Evolutionary conservation across 1,140 invertebrate genomes (phyloP).

Genomic region (Bactericera cockerelli): DNA sequence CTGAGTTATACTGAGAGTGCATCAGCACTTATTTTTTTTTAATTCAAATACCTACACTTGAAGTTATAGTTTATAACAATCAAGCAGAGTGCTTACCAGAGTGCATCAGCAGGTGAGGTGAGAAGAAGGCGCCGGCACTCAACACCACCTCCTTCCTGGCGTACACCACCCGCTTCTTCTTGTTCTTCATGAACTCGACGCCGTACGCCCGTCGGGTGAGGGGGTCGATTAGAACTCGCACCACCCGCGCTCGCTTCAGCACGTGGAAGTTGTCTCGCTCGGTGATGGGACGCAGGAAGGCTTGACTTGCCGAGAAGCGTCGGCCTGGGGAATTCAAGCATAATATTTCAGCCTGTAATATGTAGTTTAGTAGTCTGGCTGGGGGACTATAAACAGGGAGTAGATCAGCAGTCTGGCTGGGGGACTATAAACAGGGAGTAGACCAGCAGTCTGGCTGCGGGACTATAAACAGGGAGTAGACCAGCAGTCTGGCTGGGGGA

Average conservation of each 20-base stretch:
- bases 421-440: too few species aligned
- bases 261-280: slow-evolving; percentile 38
- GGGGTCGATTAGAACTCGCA: slow-evolving; percentile 37
- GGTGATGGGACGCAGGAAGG: slow-evolving; percentile 35
- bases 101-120: slow-evolving; percentile 54
- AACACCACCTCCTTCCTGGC: slow-evolving; percentile 48
- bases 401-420: too few species aligned
- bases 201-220: slow-evolving; percentile 35
- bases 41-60: too few species aligned
- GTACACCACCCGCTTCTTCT: neutral
- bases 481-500: too few species aligned
- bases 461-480: too few species aligned
- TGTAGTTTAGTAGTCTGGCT: too few species aligned
- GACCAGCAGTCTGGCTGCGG: too few species aligned
- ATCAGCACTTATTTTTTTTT: too few species aligned
- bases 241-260: slow-evolving; percentile 34
- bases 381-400: too few species aligned
- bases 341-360: too few species aligned
- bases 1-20: too few species aligned
- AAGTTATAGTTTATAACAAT: slow-evolving; percentile 37
- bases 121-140: slow-evolving; percentile 47
- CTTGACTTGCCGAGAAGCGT: slow-evolving; percentile 38
- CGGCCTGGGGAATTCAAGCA: slow-evolving; percentile 17
- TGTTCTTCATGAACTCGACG: slow-evolving; percentile 35
- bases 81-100: slow-evolving; percentile 34